Conservation (phyloP, 2,113 vertebrate genomes). For the Tiliqua scincoides region DNA sequence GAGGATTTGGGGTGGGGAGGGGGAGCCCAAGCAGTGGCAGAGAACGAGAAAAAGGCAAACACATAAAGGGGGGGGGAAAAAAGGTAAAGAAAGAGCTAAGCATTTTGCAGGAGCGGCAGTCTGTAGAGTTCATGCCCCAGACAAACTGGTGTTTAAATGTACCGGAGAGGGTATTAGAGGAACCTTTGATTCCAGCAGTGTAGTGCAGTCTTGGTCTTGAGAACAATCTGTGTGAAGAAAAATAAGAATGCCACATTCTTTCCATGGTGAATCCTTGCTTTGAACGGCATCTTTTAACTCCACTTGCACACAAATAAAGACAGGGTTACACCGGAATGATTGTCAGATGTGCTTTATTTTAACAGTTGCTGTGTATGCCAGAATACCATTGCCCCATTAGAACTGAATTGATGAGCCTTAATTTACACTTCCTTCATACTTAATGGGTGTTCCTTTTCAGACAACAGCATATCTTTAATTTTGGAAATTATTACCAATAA, state of each 20-base stretch:
- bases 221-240: background rate
- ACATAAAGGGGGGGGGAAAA: background rate
- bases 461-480: background rate
- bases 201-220: slow-evolving; percentile 15
- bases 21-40: background rate
- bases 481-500: background rate
- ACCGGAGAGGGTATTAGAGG: slow-evolving; percentile 31
- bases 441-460: slow-evolving; percentile 8
- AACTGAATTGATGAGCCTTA: background rate
- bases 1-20: slow-evolving; percentile 36
- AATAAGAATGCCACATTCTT: background rate
- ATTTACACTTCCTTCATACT: background rate
- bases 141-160: slow-evolving; percentile 55
- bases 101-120: slow-evolving; percentile 46
- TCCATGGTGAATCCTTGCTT: background rate
- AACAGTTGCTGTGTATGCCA: background rate
- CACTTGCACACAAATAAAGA: background rate
- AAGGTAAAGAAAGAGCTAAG: background rate
- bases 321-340: background rate
- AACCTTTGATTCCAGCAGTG: slow-evolving; percentile 52
- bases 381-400: background rate
- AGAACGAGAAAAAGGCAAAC: slow-evolving; percentile 11
- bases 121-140: slow-evolving; percentile 57
- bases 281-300: background rate
- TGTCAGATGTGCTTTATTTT: slow-evolving; percentile 3